Evolutionary conservation across 1,140 invertebrate species (phyloP).

Genomic region (Penaeus vannamei): DNA sequence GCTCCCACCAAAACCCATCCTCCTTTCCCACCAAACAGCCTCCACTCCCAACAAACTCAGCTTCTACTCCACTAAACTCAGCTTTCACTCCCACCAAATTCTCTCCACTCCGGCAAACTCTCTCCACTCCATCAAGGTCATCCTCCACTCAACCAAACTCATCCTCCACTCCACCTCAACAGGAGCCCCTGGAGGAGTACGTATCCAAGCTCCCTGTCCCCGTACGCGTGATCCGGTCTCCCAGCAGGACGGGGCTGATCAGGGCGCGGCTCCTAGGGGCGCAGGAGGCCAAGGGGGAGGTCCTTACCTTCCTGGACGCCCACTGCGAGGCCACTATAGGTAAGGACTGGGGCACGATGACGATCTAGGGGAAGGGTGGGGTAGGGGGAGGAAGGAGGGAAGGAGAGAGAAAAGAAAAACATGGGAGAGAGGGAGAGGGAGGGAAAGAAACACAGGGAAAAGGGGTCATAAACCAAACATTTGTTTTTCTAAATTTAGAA

Average conservation of each 20-base stretch:
- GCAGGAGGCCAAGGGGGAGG: conserved; percentile 82
- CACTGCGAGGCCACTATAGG: conserved; percentile 89
- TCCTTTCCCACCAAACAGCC: no score
- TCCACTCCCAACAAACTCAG: no score
- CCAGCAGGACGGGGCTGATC: conserved; percentile 85
- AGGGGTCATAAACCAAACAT: no score
- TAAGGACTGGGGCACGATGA: neutral
- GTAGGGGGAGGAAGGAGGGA: neutral
- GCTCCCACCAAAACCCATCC: no score
- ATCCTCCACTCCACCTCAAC: conserved; percentile 87
- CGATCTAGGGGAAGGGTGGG: neutral
- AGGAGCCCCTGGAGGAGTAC: conserved; percentile 83
- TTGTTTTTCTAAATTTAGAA: no score
- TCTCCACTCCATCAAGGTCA: no score
- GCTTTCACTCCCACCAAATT: no score
- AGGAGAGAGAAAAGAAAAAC: neutral
- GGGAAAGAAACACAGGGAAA: no score
- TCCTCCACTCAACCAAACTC: conserved; percentile 69
- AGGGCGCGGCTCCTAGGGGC: conserved; percentile 90
- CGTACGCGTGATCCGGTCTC: conserved; percentile 80
- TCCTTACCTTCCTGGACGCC: conserved; percentile 91
- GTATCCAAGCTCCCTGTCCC: conserved; percentile 79
- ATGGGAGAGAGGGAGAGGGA: no score
- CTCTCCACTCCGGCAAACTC: no score
- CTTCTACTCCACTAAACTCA: no score